These are phyloP conservation scores for Lepisosteus osseus DNA, from an alignment of 2,113 vertebrate genomes.

Conservation along the genomic window DNA sequence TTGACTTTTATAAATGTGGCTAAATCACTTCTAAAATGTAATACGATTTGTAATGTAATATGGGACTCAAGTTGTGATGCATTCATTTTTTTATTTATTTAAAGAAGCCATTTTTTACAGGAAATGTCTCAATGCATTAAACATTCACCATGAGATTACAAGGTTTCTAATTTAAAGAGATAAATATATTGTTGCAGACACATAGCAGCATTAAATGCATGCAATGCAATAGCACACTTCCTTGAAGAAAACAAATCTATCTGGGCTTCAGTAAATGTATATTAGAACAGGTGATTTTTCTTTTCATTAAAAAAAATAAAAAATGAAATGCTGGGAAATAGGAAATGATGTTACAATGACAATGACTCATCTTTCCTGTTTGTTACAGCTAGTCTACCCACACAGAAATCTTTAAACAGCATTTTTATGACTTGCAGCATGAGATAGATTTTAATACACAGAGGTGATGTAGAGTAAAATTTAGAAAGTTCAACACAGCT, in stretches of 20 bases:
- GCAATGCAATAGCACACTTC: neutral
- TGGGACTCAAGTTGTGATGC: too few relatives aligned
- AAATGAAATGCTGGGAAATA: constrained; percentile 11
- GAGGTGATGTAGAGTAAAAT: neutral
- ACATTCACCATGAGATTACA: too few relatives aligned
- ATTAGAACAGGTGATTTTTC: constrained; percentile 17
- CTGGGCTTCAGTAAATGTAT: neutral
- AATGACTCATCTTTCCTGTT: constrained; percentile 44
- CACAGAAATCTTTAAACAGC: neutral
- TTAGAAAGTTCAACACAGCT: neutral
- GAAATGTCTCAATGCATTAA: too few relatives aligned
- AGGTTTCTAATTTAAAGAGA: too few relatives aligned
- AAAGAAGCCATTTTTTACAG: too few relatives aligned
- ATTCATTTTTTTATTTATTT: too few relatives aligned
- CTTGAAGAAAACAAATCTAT: neutral
- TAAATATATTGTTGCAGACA: too few relatives aligned
- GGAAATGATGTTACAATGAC: constrained; percentile 7
- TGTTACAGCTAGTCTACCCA: constrained; percentile 21
- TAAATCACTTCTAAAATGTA: too few relatives aligned
- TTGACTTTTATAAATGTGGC: too few relatives aligned
- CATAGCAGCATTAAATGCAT: too few relatives aligned
- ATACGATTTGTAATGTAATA: too few relatives aligned
- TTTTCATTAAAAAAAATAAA: constrained; percentile 4
- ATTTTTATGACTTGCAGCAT: neutral
- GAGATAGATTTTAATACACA: neutral